A percentile compares a stretch with the other conserved stretches of the same genome.
phyloP scores from a whole-genome alignment of 2,888 invertebrate species.

The Odontocolon sp. region DNA sequence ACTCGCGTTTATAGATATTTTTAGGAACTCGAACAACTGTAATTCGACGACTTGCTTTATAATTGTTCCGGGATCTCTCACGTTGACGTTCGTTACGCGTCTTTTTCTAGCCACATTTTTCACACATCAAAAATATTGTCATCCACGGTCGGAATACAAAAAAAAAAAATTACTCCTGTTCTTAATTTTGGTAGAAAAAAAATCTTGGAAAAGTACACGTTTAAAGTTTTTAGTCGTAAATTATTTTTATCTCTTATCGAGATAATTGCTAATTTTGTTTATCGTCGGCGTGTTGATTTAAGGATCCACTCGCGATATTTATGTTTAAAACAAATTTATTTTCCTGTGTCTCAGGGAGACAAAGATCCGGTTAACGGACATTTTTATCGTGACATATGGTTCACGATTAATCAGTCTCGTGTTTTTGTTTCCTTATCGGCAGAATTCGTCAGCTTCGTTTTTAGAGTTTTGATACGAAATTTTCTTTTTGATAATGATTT shows the following conservation, averaged over 20 bases:
- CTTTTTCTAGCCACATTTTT: no score
- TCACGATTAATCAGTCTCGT: not conserved
- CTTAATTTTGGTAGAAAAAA: no score
- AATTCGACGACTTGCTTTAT: not conserved
- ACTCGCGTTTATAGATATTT: not conserved
- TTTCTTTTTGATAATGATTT: not conserved
- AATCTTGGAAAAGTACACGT: not conserved
- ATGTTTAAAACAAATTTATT: not conserved
- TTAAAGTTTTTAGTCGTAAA: not conserved
- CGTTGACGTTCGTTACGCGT: constrained; percentile 11
- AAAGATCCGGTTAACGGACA: not conserved
- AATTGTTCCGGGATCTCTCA: not conserved
- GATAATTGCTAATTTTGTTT: no score
- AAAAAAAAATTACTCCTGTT: no score
- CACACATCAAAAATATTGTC: no score
- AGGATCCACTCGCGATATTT: not conserved
- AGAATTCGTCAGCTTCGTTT: not conserved
- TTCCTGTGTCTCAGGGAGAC: not conserved
- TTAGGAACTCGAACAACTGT: no score
- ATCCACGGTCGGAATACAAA: no score
- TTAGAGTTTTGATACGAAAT: no score
- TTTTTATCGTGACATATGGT: constrained; percentile 13
- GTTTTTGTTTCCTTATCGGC: not conserved
- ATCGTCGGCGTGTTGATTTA: no score
- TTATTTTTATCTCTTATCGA: no score